phyloP scores from a whole-genome alignment of 2,888 invertebrate species.

The Trichopria drosophilae region DNA sequence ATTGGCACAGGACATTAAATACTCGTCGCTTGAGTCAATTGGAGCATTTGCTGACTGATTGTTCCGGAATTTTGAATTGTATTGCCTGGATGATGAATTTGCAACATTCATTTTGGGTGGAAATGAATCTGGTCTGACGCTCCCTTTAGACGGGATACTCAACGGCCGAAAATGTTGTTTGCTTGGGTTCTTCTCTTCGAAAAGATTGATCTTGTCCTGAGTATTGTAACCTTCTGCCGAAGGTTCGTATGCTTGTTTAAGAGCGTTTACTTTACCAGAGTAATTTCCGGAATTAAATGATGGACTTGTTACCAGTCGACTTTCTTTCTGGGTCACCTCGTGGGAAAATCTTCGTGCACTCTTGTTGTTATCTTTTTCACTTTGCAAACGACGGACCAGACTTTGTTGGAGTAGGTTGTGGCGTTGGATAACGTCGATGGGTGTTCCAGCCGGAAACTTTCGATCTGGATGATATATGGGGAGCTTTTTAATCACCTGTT shows the following conservation, averaged over 20 bases:
- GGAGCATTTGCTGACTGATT: slow-evolving; percentile 30
- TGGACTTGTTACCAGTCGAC: slow-evolving; percentile 29
- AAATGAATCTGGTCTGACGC: slow-evolving; percentile 19
- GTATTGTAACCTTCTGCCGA: slow-evolving; percentile 42
- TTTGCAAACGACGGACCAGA: slow-evolving; percentile 42
- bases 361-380: slow-evolving; percentile 25
- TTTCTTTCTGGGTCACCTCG: slow-evolving; percentile 8
- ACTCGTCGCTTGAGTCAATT: slow-evolving; percentile 54
- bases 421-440: slow-evolving; percentile 46
- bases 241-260: slow-evolving; percentile 38
- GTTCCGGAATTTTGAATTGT: slow-evolving; percentile 38
- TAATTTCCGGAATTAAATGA: slow-evolving; percentile 24
- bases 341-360: slow-evolving; percentile 20
- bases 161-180: slow-evolving; percentile 41
- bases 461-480: too few species aligned
- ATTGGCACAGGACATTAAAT: slow-evolving; percentile 51
- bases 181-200: slow-evolving; percentile 41
- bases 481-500: too few species aligned
- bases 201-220: slow-evolving; percentile 46
- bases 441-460: background rate
- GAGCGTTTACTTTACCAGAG: slow-evolving; percentile 31
- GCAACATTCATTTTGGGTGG: slow-evolving; percentile 40
- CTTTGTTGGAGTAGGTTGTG: slow-evolving; percentile 53
- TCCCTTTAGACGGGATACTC: slow-evolving; percentile 39
- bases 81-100: slow-evolving; percentile 37